Percentiles rank a stretch among this genome's conserved stretches.
Conservation (phyloP, 2,888 invertebrate species). For the Latrodectus elegans region DNA sequence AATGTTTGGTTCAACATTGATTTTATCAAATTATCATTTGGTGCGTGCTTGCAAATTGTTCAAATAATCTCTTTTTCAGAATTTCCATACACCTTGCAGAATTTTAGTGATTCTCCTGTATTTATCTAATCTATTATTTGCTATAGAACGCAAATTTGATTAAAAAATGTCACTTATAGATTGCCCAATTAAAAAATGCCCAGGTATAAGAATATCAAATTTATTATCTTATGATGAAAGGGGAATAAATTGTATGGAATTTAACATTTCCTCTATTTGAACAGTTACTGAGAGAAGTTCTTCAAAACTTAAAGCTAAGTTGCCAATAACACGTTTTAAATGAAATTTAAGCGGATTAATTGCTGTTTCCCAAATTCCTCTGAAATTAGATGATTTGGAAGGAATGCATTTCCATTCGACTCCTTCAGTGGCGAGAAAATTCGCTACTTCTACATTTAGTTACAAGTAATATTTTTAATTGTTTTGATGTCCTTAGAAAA, state of each 20-base stretch:
- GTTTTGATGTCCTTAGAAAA: slow-evolving; percentile 11
- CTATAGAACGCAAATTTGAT: background rate
- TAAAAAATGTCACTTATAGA: background rate
- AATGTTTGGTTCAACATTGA: background rate
- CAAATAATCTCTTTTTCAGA: slow-evolving; percentile 15
- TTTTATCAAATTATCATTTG: slow-evolving; percentile 17
- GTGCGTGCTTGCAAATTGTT: slow-evolving; percentile 14
- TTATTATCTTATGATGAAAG: slow-evolving; percentile 69
- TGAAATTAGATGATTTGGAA: slow-evolving; percentile 73
- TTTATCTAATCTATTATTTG: background rate
- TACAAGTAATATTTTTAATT: slow-evolving; percentile 2
- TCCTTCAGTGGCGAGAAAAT: slow-evolving; percentile 28
- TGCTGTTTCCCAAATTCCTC: slow-evolving; percentile 74
- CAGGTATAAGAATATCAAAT: slow-evolving; percentile 17
- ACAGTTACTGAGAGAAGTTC: slow-evolving; percentile 73
- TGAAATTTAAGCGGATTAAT: slow-evolving; percentile 74
- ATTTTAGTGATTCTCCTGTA: background rate
- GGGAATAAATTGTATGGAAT: slow-evolving; percentile 72
- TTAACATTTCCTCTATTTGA: slow-evolving; percentile 73
- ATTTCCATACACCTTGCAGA: slow-evolving; percentile 14
- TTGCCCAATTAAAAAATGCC: slow-evolving; percentile 19
- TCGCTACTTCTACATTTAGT: background rate
- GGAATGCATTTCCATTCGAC: slow-evolving; percentile 74
- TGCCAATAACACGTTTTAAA: slow-evolving; percentile 72
- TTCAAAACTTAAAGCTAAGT: slow-evolving; percentile 72